phyloP scores from a whole-genome alignment of 1,140 invertebrate species.

The Drosophila oshimai region DNA sequence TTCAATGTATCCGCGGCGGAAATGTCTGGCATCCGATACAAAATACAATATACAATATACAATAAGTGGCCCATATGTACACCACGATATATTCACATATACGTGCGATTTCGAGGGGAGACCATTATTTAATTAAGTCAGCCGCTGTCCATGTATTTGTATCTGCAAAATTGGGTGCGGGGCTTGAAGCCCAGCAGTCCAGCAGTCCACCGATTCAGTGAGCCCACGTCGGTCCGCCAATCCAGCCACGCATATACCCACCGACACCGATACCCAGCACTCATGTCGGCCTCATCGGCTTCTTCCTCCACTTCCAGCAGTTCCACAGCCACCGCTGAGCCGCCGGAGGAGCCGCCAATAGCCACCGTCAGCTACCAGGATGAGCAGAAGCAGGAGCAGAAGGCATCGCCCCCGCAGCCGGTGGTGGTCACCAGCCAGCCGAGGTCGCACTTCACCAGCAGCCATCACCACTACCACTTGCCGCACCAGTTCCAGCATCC shows the following conservation, averaged over 20 bases:
- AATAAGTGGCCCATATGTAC: too few relatives aligned
- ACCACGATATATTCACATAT: not conserved
- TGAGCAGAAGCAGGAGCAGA: constrained; percentile 41
- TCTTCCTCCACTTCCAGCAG: constrained; percentile 33
- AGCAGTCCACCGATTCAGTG: constrained; percentile 46
- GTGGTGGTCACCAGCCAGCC: constrained; percentile 59
- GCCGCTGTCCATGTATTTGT: constrained; percentile 24
- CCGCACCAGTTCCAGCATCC: constrained; percentile 81
- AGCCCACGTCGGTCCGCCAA: constrained; percentile 41
- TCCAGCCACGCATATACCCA: constrained; percentile 13
- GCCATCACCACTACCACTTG: constrained; percentile 78
- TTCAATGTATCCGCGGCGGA: constrained; percentile 44
- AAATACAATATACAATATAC: too few relatives aligned
- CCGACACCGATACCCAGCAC: constrained; percentile 1
- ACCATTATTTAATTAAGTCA: constrained; percentile 72
- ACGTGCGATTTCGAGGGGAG: constrained; percentile 1
- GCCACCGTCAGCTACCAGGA: constrained; percentile 66
- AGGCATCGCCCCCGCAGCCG: not conserved
- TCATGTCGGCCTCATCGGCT: constrained; percentile 26
- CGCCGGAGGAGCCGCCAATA: constrained; percentile 8
- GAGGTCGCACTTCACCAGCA: constrained; percentile 66
- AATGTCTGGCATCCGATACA: constrained; percentile 59
- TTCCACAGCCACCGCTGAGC: not conserved
- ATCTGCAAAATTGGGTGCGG: constrained; percentile 35
- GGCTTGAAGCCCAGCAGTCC: constrained; percentile 2